phyloP scores from a whole-genome alignment of 1,140 invertebrate species.

The Tribolium madens region DNA sequence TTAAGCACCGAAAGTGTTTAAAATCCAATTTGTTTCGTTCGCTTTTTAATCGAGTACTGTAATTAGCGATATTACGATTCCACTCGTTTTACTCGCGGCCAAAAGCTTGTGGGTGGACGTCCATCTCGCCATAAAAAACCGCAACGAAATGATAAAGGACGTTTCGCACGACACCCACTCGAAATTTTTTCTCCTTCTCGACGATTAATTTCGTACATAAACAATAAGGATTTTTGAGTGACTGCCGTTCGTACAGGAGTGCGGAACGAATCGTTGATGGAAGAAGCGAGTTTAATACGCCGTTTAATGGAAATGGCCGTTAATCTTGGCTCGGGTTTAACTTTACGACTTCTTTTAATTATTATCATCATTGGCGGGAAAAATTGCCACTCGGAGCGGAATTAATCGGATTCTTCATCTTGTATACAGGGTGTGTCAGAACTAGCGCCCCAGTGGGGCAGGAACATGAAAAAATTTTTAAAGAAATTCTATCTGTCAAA shows the following conservation, averaged over 20 bases:
- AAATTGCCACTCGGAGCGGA: constrained; percentile 21
- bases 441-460: too few species aligned
- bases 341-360: constrained; percentile 36
- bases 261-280: constrained; percentile 43
- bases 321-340: constrained; percentile 28
- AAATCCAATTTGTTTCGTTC: constrained; percentile 42
- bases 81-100: not conserved
- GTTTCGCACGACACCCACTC: not conserved
- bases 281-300: constrained; percentile 29
- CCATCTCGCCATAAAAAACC: not conserved
- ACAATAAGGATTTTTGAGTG: constrained; percentile 37
- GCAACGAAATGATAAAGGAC: not conserved
- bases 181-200: not conserved
- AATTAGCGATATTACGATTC: constrained; percentile 33
- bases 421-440: too few species aligned
- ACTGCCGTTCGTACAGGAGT: constrained; percentile 34
- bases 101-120: constrained; percentile 11
- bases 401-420: constrained; percentile 5
- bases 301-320: constrained; percentile 43
- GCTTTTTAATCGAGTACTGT: constrained; percentile 41
- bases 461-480: too few species aligned
- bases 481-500: too few species aligned
- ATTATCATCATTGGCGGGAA: constrained; percentile 27
- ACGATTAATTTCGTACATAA: constrained; percentile 20
- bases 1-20: constrained; percentile 42